phyloP scores from a whole-genome alignment of 1,140 invertebrate genomes.

The Aricia agestis region DNA sequence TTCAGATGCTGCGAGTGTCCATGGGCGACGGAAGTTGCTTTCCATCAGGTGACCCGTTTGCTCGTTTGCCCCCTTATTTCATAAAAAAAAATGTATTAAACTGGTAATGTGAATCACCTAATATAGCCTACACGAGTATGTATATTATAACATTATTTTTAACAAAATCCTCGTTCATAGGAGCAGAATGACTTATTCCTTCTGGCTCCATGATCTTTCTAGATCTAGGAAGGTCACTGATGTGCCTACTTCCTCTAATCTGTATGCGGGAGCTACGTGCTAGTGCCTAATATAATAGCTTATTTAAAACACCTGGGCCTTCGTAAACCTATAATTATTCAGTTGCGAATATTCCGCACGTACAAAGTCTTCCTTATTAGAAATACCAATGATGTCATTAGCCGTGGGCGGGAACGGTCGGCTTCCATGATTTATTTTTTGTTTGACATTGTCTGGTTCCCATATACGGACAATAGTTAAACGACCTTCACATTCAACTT shows the following conservation, averaged over 20 bases:
- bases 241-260: not conserved
- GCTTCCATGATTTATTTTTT: conserved; percentile 18
- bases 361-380: conserved; percentile 13
- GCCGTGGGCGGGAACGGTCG: conserved; percentile 33
- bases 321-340: not conserved
- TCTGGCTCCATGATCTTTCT: no score
- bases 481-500: conserved; percentile 6
- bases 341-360: conserved; percentile 1
- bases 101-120: no score
- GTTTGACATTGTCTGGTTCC: conserved; percentile 17
- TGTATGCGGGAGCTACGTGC: not conserved
- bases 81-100: no score
- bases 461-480: conserved; percentile 6
- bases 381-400: conserved; percentile 39
- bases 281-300: not conserved
- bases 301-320: not conserved
- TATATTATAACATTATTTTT: no score
- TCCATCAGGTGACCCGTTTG: no score
- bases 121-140: no score
- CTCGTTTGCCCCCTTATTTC: no score
- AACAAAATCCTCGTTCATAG: no score
- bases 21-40: no score
- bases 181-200: no score
- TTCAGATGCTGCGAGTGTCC: no score
- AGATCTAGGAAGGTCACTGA: no score